phyloP scores from a whole-genome alignment of 1,140 invertebrate genomes.

The Drosophila pandora region DNA sequence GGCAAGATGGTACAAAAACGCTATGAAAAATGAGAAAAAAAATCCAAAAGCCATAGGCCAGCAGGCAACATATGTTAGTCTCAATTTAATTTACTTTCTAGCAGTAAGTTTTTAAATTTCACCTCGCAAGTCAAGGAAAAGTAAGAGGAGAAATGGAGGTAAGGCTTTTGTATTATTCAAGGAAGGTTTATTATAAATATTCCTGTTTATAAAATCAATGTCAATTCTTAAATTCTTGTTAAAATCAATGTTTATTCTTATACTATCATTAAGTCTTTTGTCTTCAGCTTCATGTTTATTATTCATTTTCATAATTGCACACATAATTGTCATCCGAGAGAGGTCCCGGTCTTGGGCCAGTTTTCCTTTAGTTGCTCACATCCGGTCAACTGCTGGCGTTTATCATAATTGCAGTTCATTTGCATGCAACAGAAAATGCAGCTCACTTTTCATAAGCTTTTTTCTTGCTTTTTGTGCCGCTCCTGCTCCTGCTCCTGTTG shows the following conservation, averaged over 20 bases:
- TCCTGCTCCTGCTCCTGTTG: constrained; percentile 29
- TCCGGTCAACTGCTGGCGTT: constrained; percentile 83
- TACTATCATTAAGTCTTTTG: background rate
- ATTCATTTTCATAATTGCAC: constrained; percentile 61
- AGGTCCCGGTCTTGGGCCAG: constrained; percentile 40
- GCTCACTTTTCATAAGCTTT: constrained; percentile 51
- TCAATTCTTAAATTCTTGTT: no score
- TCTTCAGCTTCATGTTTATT: constrained; percentile 13
- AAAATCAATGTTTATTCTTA: no score
- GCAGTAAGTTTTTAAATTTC: background rate
- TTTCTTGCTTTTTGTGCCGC: background rate
- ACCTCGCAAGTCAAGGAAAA: background rate
- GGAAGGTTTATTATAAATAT: no score
- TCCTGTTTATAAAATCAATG: background rate
- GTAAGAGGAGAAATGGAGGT: no score
- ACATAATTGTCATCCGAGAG: constrained; percentile 44
- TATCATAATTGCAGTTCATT: constrained; percentile 83
- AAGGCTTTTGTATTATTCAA: no score
- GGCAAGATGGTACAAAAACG: constrained; percentile 25
- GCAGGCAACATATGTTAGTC: constrained; percentile 70
- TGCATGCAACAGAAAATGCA: constrained; percentile 73
- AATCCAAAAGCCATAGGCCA: constrained; percentile 55
- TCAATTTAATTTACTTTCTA: constrained; percentile 54
- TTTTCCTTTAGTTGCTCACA: constrained; percentile 68
- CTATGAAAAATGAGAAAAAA: constrained; percentile 42